Percentiles rank a stretch among this genome's conserved stretches.
Evolutionary conservation across 1,140 invertebrate species (phyloP).

Genomic region (Hermetia illucens): DNA sequence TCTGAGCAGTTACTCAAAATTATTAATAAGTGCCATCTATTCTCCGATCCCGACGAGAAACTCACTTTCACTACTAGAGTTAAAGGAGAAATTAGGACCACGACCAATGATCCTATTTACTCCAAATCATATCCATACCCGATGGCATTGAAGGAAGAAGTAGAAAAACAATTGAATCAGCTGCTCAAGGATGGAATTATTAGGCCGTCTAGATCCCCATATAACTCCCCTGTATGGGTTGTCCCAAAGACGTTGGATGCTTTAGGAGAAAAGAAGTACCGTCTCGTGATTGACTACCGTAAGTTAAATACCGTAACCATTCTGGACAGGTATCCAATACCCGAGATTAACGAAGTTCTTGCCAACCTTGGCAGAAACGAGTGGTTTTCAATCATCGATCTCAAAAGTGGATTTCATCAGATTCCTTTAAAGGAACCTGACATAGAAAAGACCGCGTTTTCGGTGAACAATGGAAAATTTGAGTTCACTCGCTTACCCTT

Average conservation of each 20-base stretch:
- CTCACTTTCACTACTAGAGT: constrained; percentile 4
- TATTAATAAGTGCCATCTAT: constrained; percentile 2
- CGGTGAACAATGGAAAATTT: constrained; percentile 24
- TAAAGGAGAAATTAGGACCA: constrained; percentile 7
- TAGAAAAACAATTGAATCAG: constrained; percentile 16
- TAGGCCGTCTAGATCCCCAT: constrained; percentile 9
- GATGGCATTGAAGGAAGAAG: constrained; percentile 10
- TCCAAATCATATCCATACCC: constrained; percentile 14
- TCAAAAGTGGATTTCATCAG: constrained; percentile 35
- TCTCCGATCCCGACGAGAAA: constrained; percentile 2
- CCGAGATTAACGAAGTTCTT: constrained; percentile 32
- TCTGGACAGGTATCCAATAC: constrained; percentile 34
- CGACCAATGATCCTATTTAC: constrained; percentile 6
- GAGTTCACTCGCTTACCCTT: too few species aligned
- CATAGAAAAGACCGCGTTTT: constrained; percentile 27
- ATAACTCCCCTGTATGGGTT: constrained; percentile 10
- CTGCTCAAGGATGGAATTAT: constrained; percentile 16
- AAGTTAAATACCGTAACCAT: constrained; percentile 22
- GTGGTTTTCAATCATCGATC: constrained; percentile 32
- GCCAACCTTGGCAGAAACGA: constrained; percentile 23
- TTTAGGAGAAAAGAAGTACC: constrained; percentile 18
- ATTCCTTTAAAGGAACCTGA: constrained; percentile 15
- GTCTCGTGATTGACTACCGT: constrained; percentile 22
- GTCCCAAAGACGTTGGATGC: constrained; percentile 9
- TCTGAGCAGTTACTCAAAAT: neutral